Base-by-base conservation (phyloP, 2,113 vertebrate species). In the Ursus arctos region DNA sequence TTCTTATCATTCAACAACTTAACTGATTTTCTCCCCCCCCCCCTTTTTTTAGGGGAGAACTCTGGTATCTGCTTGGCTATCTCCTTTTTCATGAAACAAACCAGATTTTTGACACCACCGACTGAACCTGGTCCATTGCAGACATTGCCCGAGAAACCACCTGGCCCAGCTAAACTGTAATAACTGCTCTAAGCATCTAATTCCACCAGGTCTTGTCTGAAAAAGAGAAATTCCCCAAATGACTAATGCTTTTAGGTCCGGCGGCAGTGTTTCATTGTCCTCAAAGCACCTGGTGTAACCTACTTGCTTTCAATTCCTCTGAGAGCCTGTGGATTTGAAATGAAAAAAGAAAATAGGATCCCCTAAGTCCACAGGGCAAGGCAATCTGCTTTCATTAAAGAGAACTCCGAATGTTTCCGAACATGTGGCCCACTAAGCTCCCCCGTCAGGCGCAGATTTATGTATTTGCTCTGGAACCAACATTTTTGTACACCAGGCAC, bases 221-320 rank as follows among this genome's bases (percentile, higher is more conserved):
- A 96, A 98, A 97, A 88, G 51, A 77, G 18, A 94, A 91, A 87
- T 80, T 95, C 79, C 93, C 76, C 88, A 94, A 83, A 95, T 95
- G 92, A 94, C 95, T 74, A 57, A 97, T 96, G 61, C 79, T 67
- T 93, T 96, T 74, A 95, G 63, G 89, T 76, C 40, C 4, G 12
- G 28, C 88, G 59, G 82, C 82, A 63, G 26, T 9, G 76, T 83
- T 7, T 3, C 91, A 94, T 96, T 97, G 2, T 0, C 97, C 90
- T 92, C 82, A 95, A 82, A 97, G 93, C 97, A 97, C 19, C 96
- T 13, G 88, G 92, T 88, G 63, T 76, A 88, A 95, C 97, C 95
- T 98, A 49, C 91, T 97, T 98, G 96, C 77, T 96, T 90, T 97
- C 89, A 93, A 91, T 89, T 92, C 94, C 98, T 96, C 87, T 94